Conservation (phyloP, 2,888 invertebrate species). For the Cacoxenus indagator region DNA sequence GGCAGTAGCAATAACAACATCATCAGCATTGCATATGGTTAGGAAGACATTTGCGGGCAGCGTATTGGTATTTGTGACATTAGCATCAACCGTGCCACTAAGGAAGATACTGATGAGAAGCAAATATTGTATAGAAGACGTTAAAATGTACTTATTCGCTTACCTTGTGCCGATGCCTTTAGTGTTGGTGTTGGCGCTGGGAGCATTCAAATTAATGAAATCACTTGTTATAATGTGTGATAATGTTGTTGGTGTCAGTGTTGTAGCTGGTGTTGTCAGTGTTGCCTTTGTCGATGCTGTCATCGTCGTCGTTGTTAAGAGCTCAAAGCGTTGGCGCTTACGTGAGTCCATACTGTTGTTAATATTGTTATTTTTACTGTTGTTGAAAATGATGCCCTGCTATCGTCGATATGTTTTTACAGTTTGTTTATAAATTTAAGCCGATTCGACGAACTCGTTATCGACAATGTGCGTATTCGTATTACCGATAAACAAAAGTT, state of each 20-base stretch:
- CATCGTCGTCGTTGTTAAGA: conserved; percentile 32
- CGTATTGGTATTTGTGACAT: neutral
- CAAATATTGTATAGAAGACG: neutral
- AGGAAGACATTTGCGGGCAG: conserved; percentile 44
- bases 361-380: neutral
- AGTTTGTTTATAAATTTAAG: too few relatives aligned
- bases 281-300: conserved; percentile 38
- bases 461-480: too few relatives aligned
- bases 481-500: too few relatives aligned
- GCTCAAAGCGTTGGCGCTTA: conserved; percentile 40
- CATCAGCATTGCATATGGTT: conserved; percentile 59
- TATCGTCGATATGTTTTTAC: too few relatives aligned
- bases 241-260: conserved; percentile 10
- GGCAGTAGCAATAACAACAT: too few relatives aligned
- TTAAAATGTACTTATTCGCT: neutral
- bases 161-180: conserved; percentile 21
- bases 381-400: too few relatives aligned
- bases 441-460: too few relatives aligned
- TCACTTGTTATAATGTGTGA: conserved; percentile 19
- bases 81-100: conserved; percentile 6
- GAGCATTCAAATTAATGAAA: conserved; percentile 34
- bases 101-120: conserved; percentile 39
- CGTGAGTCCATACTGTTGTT: conserved; percentile 37
- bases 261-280: conserved; percentile 26
- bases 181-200: conserved; percentile 33